A percentile compares a stretch with the other conserved stretches of the same genome.
These are phyloP conservation scores for Ctenomys sociabilis DNA, from an alignment of 2,113 vertebrate genomes.

Conservation along the genomic window DNA sequence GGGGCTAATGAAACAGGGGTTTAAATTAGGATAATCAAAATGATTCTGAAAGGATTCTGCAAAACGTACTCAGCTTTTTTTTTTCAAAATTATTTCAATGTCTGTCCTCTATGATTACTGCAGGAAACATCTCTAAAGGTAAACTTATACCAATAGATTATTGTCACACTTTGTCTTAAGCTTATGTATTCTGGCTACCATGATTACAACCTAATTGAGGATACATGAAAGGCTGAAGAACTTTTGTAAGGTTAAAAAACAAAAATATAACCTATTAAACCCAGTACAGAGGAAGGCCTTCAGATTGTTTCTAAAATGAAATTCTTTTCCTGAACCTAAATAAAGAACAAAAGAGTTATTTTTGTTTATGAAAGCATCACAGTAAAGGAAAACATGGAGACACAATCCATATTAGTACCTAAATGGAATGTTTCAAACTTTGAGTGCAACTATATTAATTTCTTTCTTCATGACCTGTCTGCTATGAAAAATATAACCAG, in stretches of 20 bases:
- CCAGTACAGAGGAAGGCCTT: not conserved
- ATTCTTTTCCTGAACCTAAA: not conserved
- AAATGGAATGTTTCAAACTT: not conserved
- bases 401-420: not conserved
- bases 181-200: not conserved
- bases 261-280: not conserved
- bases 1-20: not conserved
- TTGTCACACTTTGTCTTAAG: not conserved
- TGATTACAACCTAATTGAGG: not conserved
- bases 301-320: constrained; percentile 2
- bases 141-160: not conserved
- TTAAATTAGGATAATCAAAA: not conserved
- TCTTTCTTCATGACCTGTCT: not conserved
- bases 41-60: not conserved
- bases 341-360: not conserved
- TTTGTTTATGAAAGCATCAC: not conserved
- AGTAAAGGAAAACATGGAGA: not conserved
- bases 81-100: not conserved
- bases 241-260: not conserved
- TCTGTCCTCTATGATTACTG: not conserved
- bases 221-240: not conserved
- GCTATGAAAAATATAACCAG: not conserved
- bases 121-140: not conserved
- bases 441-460: not conserved
- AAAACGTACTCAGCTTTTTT: not conserved